phyloP scores from a whole-genome alignment of 2,888 invertebrate species.

The Coleophora flavipennella region DNA sequence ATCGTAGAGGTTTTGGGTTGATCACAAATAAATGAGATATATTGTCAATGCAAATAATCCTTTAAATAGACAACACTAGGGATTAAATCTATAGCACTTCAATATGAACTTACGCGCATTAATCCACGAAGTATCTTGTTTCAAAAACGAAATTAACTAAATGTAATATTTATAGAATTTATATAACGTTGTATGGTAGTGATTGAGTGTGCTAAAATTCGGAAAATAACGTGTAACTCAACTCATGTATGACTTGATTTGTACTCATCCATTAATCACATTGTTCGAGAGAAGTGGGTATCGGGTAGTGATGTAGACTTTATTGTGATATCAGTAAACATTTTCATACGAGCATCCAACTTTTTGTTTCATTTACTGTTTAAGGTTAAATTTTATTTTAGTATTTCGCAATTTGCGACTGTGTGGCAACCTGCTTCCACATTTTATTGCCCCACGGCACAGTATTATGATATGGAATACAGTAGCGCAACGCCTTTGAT shows the following conservation, averaged over 20 bases:
- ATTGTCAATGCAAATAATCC: too few species aligned
- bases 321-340: conserved; percentile 74
- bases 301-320: conserved; percentile 69
- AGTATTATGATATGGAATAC: too few species aligned
- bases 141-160: too few species aligned
- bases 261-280: conserved; percentile 44
- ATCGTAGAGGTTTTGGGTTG: too few species aligned
- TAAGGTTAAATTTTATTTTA: too few species aligned
- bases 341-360: conserved; percentile 71
- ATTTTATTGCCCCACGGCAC: too few species aligned
- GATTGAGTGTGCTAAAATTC: conserved; percentile 34
- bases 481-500: too few species aligned
- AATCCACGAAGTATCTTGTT: conserved; percentile 38
- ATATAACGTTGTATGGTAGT: conserved; percentile 29
- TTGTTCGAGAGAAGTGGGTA: conserved; percentile 53
- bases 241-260: neutral
- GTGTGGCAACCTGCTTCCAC: too few species aligned
- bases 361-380: conserved; percentile 31
- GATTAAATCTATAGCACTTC: conserved; percentile 48
- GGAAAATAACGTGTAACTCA: conserved; percentile 21
- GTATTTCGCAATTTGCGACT: too few species aligned
- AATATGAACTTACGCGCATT: conserved; percentile 41
- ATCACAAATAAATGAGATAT: too few species aligned
- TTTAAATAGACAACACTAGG: too few species aligned
- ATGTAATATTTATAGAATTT: conserved; percentile 24